These are phyloP conservation scores for Rhyacophila evoluta DNA, from an alignment of 2,888 invertebrate species.

Conservation along the genomic window DNA sequence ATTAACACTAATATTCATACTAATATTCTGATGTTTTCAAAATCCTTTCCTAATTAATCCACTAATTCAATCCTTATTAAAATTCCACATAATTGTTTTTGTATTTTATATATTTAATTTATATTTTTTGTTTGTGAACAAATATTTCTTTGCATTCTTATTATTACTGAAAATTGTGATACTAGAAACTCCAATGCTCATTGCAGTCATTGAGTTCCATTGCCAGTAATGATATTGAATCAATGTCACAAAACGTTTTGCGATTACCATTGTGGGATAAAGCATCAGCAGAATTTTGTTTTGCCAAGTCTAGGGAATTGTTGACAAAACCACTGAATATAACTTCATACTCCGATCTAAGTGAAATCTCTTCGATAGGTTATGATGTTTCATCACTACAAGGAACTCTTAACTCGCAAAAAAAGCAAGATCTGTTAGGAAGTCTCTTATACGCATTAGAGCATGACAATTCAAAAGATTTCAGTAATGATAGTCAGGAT, in stretches of 20 bases:
- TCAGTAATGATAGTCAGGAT: slow-evolving; percentile 25
- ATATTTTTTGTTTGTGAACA: slow-evolving; percentile 39
- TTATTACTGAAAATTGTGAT: slow-evolving; percentile 29
- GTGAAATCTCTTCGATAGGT: slow-evolving; percentile 38
- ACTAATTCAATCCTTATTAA: neutral
- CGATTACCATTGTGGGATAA: slow-evolving; percentile 78
- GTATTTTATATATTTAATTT: slow-evolving; percentile 35
- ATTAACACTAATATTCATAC: too few relatives aligned
- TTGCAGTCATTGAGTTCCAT: slow-evolving; percentile 68
- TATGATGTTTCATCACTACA: slow-evolving; percentile 31
- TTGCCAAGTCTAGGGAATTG: slow-evolving; percentile 78
- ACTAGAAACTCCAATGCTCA: slow-evolving; percentile 61
- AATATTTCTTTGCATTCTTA: too few relatives aligned
- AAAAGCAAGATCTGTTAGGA: slow-evolving; percentile 34
- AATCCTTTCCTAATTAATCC: neutral
- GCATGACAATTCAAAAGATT: slow-evolving; percentile 23
- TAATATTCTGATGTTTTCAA: neutral
- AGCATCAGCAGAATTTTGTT: slow-evolving; percentile 80
- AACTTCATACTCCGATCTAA: slow-evolving; percentile 45
- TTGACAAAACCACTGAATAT: slow-evolving; percentile 70
- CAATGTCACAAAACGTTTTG: slow-evolving; percentile 60
- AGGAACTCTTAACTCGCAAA: slow-evolving; percentile 28
- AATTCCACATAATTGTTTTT: neutral
- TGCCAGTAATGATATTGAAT: slow-evolving; percentile 59
- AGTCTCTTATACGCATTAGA: slow-evolving; percentile 26